Conservation (phyloP, 2,113 vertebrate species). For the Canis aureus region DNA sequence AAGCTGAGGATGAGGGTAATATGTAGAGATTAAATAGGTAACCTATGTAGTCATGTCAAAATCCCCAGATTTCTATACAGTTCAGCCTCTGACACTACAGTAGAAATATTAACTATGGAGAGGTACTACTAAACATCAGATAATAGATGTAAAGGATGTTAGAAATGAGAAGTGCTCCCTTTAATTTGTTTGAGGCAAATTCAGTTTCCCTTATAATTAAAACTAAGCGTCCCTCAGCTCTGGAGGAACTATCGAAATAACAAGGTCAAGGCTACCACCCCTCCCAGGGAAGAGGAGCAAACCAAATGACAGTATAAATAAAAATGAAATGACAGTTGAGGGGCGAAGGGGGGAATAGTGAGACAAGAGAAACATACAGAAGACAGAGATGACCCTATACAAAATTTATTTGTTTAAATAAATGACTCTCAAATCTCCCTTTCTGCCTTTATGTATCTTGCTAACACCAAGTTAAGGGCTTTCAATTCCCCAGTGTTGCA, state of each 20-base stretch:
- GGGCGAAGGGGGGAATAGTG: too few relatives aligned
- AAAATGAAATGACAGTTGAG: not conserved
- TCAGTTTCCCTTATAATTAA: not conserved
- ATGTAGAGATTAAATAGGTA: not conserved
- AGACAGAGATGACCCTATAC: not conserved
- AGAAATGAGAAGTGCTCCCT: not conserved
- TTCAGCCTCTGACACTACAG: not conserved
- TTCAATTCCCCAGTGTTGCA: not conserved
- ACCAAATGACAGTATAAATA: not conserved
- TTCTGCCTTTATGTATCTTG: not conserved
- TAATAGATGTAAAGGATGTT: not conserved
- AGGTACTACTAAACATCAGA: not conserved
- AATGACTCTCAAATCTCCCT: not conserved
- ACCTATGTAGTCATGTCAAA: not conserved
- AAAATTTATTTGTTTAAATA: not conserved
- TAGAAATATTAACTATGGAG: not conserved
- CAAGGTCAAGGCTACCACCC: not conserved
- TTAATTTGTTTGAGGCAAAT: conserved; percentile 9
- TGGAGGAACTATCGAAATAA: conserved; percentile 1
- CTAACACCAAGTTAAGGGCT: not conserved
- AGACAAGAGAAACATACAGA: not conserved
- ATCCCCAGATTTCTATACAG: not conserved
- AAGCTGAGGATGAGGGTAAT: not conserved
- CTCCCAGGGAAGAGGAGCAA: conserved; percentile 14
- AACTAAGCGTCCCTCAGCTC: not conserved